Evolutionary conservation across 2,113 vertebrate species (phyloP).

Genomic region (Colius striatus): DNA sequence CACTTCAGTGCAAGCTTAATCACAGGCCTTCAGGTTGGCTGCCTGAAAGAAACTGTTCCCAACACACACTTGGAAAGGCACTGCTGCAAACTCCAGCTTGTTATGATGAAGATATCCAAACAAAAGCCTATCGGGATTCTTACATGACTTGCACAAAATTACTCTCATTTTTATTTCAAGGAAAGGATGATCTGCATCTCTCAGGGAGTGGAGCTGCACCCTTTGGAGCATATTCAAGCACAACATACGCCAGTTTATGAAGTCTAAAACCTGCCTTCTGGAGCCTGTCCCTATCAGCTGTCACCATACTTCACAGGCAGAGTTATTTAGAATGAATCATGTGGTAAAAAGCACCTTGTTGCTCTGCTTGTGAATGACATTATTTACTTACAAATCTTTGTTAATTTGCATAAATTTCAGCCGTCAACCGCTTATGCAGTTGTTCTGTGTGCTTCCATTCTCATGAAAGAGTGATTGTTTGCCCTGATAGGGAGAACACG

Average conservation of each 20-base stretch:
- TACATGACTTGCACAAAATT: neutral
- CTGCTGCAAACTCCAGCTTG: neutral
- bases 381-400: neutral
- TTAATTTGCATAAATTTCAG: neutral
- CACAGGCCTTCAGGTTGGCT: neutral
- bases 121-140: too few species aligned
- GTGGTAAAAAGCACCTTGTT: neutral
- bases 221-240: neutral
- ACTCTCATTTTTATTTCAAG: neutral
- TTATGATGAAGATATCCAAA: neutral
- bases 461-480: neutral
- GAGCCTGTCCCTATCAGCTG: neutral
- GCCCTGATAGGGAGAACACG: neutral
- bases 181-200: fast-evolving
- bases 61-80: neutral
- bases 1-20: neutral
- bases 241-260: neutral
- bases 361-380: neutral
- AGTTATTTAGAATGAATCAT: neutral
- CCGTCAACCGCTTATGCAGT: neutral
- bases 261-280: neutral
- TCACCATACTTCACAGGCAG: neutral
- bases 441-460: neutral
- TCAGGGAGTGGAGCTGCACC: neutral
- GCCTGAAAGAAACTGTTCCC: neutral